Evolutionary conservation across 2,113 vertebrate species (phyloP), one percentile per base, ranked within the genome.

Genomic region (Bucco capensis): DNA sequence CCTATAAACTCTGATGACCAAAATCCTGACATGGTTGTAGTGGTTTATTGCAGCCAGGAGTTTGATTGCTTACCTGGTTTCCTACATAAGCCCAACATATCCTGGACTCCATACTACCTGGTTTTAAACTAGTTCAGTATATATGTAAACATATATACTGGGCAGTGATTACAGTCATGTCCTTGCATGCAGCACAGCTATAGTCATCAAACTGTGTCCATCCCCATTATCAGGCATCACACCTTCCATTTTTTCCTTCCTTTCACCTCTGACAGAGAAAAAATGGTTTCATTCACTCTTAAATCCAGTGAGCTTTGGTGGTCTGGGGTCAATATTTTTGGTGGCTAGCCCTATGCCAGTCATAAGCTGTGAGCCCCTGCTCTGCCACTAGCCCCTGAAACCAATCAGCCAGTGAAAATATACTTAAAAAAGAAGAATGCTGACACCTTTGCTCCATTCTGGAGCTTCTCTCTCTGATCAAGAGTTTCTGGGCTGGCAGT

Each of bases 401-500:
- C 10, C 8, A 12, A 88, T 47, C 18, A 67, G 58, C 18, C 14
- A 38, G 18, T 33, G 64, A 77, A 93, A 73, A 61, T 8, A 62
- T 1, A 35, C 23, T 70, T 73, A 1, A 54, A 79, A 78, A 47
- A 31, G 8, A 67, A 69, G 25, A 62, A 66, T 17, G 22, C 8
- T 47, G 17, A 19, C 64, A 91, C 30, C 31, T 58, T 42, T 88
- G 14, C 62, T 93, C 51, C 33, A 2, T 64, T 89, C 67, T 86
- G 9, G 33, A 94, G 75, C 47, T 80, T 66, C 8, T 33, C 50
- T 17, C 23, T 49, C 65, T 78, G 49, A 87, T 92, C 54, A 69
- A 60, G 60, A 83, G 31, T 38, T 19, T 71, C 54, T 69, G 31
- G 66, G 58, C 82, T 90, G 92, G 85, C 83, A 94, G 57, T 54